Conservation (phyloP, 1,140 invertebrate species). For the Bombus fervidus region DNA sequence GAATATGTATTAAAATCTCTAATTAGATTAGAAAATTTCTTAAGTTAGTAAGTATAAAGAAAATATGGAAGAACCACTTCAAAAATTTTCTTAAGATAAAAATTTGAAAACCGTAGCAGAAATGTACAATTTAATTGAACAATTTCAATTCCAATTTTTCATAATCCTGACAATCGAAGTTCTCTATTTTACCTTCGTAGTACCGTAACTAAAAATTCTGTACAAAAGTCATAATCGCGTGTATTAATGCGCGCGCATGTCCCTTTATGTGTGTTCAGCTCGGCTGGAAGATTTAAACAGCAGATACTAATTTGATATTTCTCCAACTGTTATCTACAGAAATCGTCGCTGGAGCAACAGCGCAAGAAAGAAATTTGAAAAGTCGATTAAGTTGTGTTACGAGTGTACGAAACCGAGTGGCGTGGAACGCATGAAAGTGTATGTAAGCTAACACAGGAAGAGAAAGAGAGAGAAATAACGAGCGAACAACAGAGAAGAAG, state of each 20-base stretch:
- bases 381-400: constrained; percentile 39
- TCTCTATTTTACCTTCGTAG: neutral
- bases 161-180: neutral
- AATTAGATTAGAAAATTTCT: neutral
- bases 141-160: neutral
- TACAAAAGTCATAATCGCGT: neutral
- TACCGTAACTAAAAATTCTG: neutral
- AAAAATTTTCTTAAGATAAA: too few relatives aligned
- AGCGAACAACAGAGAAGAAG: constrained; percentile 26
- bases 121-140: neutral
- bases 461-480: constrained; percentile 30
- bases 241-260: constrained; percentile 3
- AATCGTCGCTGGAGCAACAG: constrained; percentile 49
- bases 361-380: constrained; percentile 30
- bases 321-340: constrained; percentile 55
- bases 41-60: too few relatives aligned
- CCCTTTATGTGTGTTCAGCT: neutral
- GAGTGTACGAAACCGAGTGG: constrained; percentile 42
- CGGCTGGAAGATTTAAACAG: neutral
- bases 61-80: too few relatives aligned
- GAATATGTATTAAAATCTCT: neutral
- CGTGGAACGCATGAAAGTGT: constrained; percentile 50
- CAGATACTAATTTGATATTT: constrained; percentile 45
- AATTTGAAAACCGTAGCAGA: neutral
- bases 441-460: neutral